Percentiles rank a stretch among this genome's conserved stretches.
Evolutionary conservation across 2,888 invertebrate genomes (phyloP).

Genomic region (Volucella inanis): DNA sequence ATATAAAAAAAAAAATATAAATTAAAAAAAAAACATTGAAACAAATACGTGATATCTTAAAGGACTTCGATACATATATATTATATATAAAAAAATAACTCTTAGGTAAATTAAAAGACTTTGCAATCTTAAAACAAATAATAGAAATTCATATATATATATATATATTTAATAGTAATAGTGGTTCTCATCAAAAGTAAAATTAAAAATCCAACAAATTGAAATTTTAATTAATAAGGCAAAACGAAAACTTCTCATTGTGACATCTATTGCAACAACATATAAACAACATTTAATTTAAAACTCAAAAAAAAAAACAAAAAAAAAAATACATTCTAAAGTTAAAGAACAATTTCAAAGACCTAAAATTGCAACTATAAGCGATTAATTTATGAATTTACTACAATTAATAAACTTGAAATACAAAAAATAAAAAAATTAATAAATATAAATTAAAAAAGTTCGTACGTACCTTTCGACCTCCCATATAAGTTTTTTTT

Average conservation of each 20-base stretch:
- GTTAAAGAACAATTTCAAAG: constrained; percentile 69
- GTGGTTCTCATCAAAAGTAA: constrained; percentile 81
- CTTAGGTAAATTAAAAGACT: constrained; percentile 78
- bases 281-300: constrained; percentile 77
- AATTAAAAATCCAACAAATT: constrained; percentile 82
- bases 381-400: constrained; percentile 68
- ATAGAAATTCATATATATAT: constrained; percentile 59
- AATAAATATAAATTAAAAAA: constrained; percentile 37
- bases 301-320: constrained; percentile 62
- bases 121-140: constrained; percentile 76
- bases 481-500: constrained; percentile 59
- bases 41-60: constrained; percentile 83
- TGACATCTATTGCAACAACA: constrained; percentile 81
- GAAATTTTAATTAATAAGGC: constrained; percentile 75
- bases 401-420: constrained; percentile 68
- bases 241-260: constrained; percentile 77
- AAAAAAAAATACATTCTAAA: constrained; percentile 77
- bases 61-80: constrained; percentile 83
- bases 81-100: constrained; percentile 79
- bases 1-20: constrained; percentile 79
- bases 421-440: constrained; percentile 22
- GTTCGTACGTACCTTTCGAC: constrained; percentile 72
- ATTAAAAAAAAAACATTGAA: constrained; percentile 83
- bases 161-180: constrained; percentile 74
- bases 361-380: constrained; percentile 49